A percentile compares a stretch with the other conserved stretches of the same genome.
Evolutionary conservation across 2,888 invertebrate species (phyloP).

Genomic region (Rhingia rostrata): DNA sequence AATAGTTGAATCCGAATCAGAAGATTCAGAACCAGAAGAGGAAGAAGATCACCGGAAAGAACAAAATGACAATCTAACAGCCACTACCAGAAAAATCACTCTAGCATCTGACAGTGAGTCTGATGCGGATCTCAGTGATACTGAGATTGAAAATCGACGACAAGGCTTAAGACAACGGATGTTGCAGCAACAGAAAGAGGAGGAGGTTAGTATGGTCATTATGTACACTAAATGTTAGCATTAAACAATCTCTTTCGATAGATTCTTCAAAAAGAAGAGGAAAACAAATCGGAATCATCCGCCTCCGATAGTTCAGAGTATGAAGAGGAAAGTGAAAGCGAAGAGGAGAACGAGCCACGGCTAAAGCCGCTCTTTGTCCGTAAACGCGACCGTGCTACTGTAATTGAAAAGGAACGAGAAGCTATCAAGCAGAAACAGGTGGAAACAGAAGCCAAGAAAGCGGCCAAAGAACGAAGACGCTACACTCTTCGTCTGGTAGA

Average conservation of each 20-base stretch:
- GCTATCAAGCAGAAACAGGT: constrained; percentile 91
- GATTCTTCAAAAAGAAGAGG: constrained; percentile 84
- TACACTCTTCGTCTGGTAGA: constrained; percentile 96
- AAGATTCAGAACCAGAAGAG: constrained; percentile 83
- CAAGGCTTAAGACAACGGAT: constrained; percentile 87
- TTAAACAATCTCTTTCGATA: constrained; percentile 12
- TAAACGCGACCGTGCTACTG: constrained; percentile 96
- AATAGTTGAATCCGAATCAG: constrained; percentile 84
- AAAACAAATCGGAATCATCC: constrained; percentile 86
- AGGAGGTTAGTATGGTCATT: constrained; percentile 84
- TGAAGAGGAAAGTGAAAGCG: constrained; percentile 92
- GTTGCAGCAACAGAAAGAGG: constrained; percentile 88
- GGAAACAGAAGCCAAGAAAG: constrained; percentile 91
- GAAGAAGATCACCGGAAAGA: constrained; percentile 81
- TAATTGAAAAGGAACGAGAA: constrained; percentile 96
- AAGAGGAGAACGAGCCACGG: constrained; percentile 95
- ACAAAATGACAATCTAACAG: constrained; percentile 75
- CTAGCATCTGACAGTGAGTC: constrained; percentile 86
- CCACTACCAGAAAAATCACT: constrained; percentile 81
- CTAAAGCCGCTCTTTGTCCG: constrained; percentile 97
- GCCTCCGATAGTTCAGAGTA: constrained; percentile 91
- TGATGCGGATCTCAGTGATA: constrained; percentile 93
- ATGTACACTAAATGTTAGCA: too few species aligned
- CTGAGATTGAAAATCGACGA: constrained; percentile 92
- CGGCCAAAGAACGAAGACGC: constrained; percentile 93